Conservation (phyloP, 1,140 invertebrate species). For the Chironomus tepperi region DNA sequence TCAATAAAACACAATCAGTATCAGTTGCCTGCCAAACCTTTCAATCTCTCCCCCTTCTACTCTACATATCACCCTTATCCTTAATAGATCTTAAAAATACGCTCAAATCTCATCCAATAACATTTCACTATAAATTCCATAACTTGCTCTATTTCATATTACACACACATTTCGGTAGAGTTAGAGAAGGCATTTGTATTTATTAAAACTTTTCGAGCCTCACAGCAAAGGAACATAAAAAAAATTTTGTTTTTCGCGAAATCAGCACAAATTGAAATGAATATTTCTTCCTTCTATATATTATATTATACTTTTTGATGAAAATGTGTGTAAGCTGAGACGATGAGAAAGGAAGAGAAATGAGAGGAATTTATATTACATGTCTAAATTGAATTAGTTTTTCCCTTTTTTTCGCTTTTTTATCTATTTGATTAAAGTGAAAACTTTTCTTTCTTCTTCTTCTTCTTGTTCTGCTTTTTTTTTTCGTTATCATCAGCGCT, state of each 20-base stretch:
- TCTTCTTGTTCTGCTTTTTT: background rate
- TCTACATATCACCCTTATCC: too few relatives aligned
- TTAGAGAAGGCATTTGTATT: background rate
- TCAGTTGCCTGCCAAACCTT: too few relatives aligned
- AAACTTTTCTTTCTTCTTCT: background rate
- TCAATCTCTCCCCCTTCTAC: background rate
- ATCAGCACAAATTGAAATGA: constrained; percentile 8
- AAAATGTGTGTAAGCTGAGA: background rate
- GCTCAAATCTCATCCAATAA: too few relatives aligned
- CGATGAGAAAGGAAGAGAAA: background rate
- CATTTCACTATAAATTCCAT: too few relatives aligned
- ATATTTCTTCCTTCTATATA: background rate
- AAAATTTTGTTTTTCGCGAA: background rate
- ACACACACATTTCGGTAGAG: background rate
- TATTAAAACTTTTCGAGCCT: background rate
- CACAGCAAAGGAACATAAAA: background rate
- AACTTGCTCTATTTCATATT: background rate
- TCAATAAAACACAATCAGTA: too few relatives aligned
- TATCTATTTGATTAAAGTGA: background rate
- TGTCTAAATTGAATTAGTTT: constrained; percentile 14
- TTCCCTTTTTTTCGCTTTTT: background rate
- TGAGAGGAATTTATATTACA: background rate
- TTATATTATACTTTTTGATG: too few relatives aligned
- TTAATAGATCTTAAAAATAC: too few relatives aligned
- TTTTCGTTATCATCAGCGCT: background rate